These are phyloP conservation scores for Macrocentrus cingulum DNA, from an alignment of 1,140 invertebrate genomes.

Conservation along the genomic window DNA sequence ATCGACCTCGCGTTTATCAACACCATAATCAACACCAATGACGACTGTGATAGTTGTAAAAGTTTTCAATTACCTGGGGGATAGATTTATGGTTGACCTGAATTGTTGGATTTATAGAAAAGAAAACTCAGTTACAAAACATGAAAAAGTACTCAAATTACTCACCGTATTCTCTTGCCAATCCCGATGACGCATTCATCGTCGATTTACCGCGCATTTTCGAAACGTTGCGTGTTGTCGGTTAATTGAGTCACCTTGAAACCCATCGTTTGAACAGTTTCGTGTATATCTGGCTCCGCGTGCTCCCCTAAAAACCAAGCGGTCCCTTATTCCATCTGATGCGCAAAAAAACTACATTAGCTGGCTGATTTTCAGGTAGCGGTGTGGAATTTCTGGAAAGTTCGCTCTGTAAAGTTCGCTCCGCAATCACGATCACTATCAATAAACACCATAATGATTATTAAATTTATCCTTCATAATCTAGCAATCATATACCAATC, in stretches of 20 bases:
- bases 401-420: no score
- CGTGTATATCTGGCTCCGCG: not conserved
- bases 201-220: slow-evolving; percentile 30
- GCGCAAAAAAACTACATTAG: no score
- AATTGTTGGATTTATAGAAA: not conserved
- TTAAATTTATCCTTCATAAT: no score
- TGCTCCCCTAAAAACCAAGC: no score
- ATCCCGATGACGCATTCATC: slow-evolving; percentile 23
- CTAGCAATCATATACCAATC: not conserved
- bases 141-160: slow-evolving; percentile 17
- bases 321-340: no score
- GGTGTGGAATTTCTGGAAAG: no score
- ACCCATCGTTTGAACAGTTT: not conserved
- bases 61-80: not conserved
- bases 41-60: not conserved
- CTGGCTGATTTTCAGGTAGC: no score
- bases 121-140: not conserved
- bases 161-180: slow-evolving; percentile 27
- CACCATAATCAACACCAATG: not conserved
- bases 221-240: slow-evolving; percentile 12
- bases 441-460: no score
- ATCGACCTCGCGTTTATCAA: no score
- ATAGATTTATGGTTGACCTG: no score
- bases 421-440: no score
- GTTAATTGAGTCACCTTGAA: not conserved